phyloP scores from a whole-genome alignment of 2,797 vertebrate genomes.

The Microctenopoma steveboyesi region DNA sequence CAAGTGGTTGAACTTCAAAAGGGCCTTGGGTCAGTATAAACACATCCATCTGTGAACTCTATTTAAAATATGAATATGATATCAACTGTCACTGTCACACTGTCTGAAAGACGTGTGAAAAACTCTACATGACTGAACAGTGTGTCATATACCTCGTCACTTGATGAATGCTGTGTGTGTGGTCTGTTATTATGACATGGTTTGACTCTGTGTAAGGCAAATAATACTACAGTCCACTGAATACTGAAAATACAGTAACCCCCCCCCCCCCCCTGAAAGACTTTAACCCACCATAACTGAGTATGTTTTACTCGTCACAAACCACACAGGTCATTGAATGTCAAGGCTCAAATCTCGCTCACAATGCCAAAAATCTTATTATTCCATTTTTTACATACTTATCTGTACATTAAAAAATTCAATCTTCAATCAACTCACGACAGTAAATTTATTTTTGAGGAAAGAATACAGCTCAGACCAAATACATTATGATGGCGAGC shows the following conservation, averaged over 20 bases:
- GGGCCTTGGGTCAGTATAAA: slow-evolving; percentile 20
- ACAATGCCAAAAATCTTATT: no score
- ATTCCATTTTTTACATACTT: not conserved
- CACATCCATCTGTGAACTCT: slow-evolving; percentile 31
- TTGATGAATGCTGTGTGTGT: slow-evolving; percentile 3
- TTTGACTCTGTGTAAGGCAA: slow-evolving; percentile 6
- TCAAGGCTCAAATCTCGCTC: no score
- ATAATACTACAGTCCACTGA: not conserved
- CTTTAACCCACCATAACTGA: not conserved
- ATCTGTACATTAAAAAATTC: slow-evolving; percentile 3
- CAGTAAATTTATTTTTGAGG: not conserved
- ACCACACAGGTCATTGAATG: slow-evolving; percentile 8
- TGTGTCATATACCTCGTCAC: slow-evolving; percentile 3
- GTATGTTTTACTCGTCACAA: slow-evolving; percentile 22
- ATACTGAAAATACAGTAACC: slow-evolving; percentile 26
- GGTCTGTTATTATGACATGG: slow-evolving; percentile 46
- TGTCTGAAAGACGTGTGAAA: not conserved
- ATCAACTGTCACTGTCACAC: slow-evolving; percentile 1
- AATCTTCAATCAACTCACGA: not conserved
- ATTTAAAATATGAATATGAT: slow-evolving; percentile 7
- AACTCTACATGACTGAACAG: slow-evolving; percentile 1
- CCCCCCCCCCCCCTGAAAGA: not conserved
- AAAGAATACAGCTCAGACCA: slow-evolving; percentile 7
- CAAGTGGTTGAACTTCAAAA: slow-evolving; percentile 37
- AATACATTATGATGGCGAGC: not conserved